Conservation (phyloP, 2,113 vertebrate species). For the Atrichornis clamosus region DNA sequence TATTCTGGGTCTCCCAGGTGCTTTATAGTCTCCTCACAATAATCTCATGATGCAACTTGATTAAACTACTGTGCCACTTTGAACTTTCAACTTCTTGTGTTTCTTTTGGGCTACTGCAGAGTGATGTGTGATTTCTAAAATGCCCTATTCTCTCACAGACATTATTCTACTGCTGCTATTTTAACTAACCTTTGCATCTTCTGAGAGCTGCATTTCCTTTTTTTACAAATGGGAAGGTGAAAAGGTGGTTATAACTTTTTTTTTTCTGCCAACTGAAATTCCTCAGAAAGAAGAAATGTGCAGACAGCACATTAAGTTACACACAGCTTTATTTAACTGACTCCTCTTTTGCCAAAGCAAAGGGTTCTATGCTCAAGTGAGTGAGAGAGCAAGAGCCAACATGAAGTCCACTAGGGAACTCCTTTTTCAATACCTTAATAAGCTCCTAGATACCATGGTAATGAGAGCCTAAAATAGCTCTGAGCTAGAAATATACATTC, state of each 20-base stretch:
- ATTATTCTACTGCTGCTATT: neutral
- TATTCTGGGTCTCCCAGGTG: neutral
- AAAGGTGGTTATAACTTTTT: neutral
- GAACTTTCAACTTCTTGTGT: neutral
- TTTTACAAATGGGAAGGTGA: neutral
- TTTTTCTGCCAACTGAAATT: neutral
- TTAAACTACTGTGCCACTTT: neutral
- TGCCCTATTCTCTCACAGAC: fast-evolving
- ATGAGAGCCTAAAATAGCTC: neutral
- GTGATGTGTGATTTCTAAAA: neutral
- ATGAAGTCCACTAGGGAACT: neutral
- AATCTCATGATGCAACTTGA: neutral
- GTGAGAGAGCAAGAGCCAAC: neutral
- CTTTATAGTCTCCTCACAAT: neutral
- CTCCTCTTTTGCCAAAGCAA: neutral
- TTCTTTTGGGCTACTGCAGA: neutral
- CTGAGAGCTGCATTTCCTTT: neutral
- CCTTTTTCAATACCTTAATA: neutral
- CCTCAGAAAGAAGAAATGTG: neutral
- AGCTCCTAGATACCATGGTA: neutral
- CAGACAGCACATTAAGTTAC: neutral
- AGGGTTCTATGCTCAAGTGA: neutral
- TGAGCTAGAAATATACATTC: neutral
- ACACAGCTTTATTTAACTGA: neutral
- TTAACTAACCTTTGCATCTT: neutral